phyloP scores from a whole-genome alignment of 92 coral and sea anemone species.

The Nematostella vectensis region DNA sequence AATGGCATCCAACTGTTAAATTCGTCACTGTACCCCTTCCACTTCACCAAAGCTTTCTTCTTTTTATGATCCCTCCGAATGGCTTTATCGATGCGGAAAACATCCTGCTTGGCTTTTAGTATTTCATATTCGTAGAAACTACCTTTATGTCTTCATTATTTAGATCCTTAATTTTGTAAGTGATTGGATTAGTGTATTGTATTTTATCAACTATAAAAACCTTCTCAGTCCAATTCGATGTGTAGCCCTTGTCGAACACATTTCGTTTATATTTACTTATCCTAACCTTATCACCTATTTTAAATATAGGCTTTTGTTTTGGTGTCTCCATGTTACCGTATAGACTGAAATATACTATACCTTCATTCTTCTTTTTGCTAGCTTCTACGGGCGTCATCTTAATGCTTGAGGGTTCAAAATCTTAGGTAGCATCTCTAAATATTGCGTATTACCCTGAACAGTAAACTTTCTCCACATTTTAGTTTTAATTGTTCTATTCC shows the following conservation, averaged over 20 bases:
- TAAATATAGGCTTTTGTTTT: slow-evolving; percentile 4
- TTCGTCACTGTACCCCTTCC: background rate
- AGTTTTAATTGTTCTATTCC: slow-evolving; percentile 21
- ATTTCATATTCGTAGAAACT: background rate
- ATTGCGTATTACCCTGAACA: slow-evolving; percentile 10
- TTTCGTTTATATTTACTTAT: background rate
- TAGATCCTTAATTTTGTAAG: background rate
- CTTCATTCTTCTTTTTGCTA: slow-evolving; percentile 7
- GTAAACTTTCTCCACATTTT: slow-evolving; percentile 31
- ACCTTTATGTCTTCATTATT: background rate
- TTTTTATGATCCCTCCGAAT: background rate
- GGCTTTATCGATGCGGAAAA: background rate
- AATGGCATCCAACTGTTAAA: background rate
- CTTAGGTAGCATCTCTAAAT: slow-evolving; percentile 11
- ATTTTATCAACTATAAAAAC: background rate
- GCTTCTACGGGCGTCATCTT: slow-evolving; percentile 18
- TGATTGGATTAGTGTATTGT: slow-evolving; percentile 1
- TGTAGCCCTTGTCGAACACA: slow-evolving; percentile 1
- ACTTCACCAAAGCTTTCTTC: background rate
- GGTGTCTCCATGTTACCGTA: slow-evolving; percentile 4
- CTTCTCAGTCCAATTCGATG: slow-evolving; percentile 16
- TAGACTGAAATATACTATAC: slow-evolving; percentile 8
- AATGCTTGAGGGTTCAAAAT: background rate
- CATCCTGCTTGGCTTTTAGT: background rate
- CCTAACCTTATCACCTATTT: slow-evolving; percentile 6